A percentile compares a stretch with the other conserved stretches of the same genome.
phyloP scores from a whole-genome alignment of 2,797 vertebrate genomes.

The Propithecus perrieri region DNA sequence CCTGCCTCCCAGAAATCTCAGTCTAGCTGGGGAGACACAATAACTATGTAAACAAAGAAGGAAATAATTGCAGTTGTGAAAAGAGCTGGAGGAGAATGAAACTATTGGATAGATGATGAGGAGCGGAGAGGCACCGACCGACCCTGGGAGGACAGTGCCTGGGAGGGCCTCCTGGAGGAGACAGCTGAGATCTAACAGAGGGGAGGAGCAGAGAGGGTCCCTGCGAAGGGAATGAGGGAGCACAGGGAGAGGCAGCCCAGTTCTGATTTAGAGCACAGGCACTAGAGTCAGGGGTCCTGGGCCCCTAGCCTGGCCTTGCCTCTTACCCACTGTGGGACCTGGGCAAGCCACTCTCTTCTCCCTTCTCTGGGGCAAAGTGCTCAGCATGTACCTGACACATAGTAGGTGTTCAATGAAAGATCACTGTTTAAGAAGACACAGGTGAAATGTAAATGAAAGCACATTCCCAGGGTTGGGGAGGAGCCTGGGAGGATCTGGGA shows the following conservation, averaged over 20 bases:
- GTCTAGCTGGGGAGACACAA: rapidly evolving
- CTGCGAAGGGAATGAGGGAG: background rate
- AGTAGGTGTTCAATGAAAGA: background rate
- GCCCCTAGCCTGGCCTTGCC: background rate
- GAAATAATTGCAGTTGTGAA: background rate
- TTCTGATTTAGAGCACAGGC: background rate
- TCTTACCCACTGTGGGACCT: too few relatives aligned
- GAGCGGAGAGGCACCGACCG: rapidly evolving
- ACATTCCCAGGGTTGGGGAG: too few relatives aligned
- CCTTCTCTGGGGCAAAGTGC: background rate
- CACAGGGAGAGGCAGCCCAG: background rate
- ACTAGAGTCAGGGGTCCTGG: background rate
- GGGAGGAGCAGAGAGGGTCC: background rate
- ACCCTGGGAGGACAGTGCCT: background rate
- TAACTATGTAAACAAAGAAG: too few relatives aligned
- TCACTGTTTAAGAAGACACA: background rate
- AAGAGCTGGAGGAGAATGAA: background rate
- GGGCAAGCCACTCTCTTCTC: background rate
- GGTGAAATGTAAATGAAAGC: background rate
- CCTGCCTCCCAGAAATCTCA: background rate
- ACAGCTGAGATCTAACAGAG: background rate
- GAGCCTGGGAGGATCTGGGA: background rate
- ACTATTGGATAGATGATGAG: rapidly evolving
- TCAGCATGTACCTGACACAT: background rate
- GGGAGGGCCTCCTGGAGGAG: background rate